These are phyloP conservation scores for Perithous albicinctus DNA, from an alignment of 2,888 invertebrate genomes.

Conservation along the genomic window DNA sequence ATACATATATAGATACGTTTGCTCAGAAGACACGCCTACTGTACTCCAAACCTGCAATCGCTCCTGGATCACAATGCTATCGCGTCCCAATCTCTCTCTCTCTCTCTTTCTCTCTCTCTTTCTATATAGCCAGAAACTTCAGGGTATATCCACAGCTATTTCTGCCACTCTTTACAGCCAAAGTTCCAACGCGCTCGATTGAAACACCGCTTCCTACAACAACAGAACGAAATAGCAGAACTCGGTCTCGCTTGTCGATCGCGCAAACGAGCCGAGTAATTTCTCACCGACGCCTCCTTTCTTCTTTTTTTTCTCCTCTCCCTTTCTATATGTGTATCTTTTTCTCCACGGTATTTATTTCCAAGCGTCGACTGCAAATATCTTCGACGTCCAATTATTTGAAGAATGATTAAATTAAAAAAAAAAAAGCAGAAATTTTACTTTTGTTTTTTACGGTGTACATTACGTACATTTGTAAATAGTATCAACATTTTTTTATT, in stretches of 20 bases:
- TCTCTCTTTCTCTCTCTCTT: not conserved
- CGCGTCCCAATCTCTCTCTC: slow-evolving; percentile 64
- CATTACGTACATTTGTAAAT: too few relatives aligned
- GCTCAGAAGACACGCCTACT: slow-evolving; percentile 53
- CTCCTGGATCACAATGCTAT: slow-evolving; percentile 69
- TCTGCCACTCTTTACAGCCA: slow-evolving; percentile 57
- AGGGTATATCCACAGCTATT: slow-evolving; percentile 62
- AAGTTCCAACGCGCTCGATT: slow-evolving; percentile 66
- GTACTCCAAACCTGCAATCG: slow-evolving; percentile 58
- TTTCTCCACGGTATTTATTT: not conserved
- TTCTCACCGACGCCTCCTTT: slow-evolving; percentile 59
- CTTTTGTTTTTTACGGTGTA: too few relatives aligned
- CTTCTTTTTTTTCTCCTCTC: slow-evolving; percentile 7
- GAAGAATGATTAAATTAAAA: too few relatives aligned
- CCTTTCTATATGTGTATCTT: slow-evolving; percentile 4
- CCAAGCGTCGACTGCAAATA: not conserved
- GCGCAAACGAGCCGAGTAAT: slow-evolving; percentile 70
- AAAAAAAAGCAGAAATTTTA: too few relatives aligned
- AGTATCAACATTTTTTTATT: not conserved
- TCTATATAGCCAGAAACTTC: slow-evolving; percentile 23
- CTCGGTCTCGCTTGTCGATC: slow-evolving; percentile 68
- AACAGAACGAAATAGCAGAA: slow-evolving; percentile 45
- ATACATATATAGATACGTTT: too few relatives aligned
- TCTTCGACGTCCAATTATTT: not conserved
- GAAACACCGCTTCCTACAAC: slow-evolving; percentile 61